Conservation (phyloP, 1,140 invertebrate species). For the Drosophila equinoxialis region DNA sequence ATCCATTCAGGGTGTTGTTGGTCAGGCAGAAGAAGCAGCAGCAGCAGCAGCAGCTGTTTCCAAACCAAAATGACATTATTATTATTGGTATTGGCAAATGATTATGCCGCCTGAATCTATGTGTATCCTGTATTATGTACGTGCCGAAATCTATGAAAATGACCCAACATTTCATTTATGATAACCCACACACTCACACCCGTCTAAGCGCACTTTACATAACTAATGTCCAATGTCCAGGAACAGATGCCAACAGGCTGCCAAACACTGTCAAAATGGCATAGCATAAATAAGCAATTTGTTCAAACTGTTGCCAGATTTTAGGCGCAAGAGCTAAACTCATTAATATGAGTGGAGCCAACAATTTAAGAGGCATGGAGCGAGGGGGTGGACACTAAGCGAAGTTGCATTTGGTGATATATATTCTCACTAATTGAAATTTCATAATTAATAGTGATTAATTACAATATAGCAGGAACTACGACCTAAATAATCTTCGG, state of each 20-base stretch:
- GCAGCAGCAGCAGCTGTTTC: constrained; percentile 5
- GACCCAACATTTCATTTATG: neutral
- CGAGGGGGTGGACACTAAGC: neutral
- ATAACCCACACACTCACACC: constrained; percentile 14
- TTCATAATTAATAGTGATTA: neutral
- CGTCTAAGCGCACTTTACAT: constrained; percentile 71
- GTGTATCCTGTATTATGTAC: constrained; percentile 40
- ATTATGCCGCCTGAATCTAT: constrained; percentile 25
- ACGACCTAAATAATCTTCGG: no score
- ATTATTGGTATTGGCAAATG: constrained; percentile 43
- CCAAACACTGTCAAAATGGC: neutral
- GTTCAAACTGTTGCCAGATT: constrained; percentile 64
- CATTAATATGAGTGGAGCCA: constrained; percentile 16
- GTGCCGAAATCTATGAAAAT: constrained; percentile 74
- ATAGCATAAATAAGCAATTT: constrained; percentile 72
- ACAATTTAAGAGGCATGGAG: no score
- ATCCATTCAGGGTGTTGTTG: neutral
- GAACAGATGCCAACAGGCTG: constrained; percentile 1
- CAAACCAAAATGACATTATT: constrained; percentile 53
- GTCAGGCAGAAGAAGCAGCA: neutral
- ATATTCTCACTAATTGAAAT: neutral
- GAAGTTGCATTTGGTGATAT: neutral
- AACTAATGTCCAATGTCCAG: constrained; percentile 48
- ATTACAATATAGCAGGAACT: no score
- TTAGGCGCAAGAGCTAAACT: constrained; percentile 38